Conservation (phyloP, 1,140 invertebrate species). For the Drosophila littoralis region DNA sequence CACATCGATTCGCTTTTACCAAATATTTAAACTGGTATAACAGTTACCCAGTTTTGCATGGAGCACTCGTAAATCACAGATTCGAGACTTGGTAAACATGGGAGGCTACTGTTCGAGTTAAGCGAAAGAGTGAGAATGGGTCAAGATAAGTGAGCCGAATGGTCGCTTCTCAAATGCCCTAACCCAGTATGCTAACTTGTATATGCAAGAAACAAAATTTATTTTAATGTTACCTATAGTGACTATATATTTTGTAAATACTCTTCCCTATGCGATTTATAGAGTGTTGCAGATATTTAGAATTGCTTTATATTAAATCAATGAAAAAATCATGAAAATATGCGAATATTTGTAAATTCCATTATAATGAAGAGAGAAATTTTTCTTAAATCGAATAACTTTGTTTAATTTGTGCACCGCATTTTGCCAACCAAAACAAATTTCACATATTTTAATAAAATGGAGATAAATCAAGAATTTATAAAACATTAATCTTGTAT, state of each 20-base stretch:
- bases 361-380: too few species aligned
- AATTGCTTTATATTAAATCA: not conserved
- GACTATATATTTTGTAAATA: not conserved
- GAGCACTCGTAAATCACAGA: slow-evolving; percentile 68
- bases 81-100: slow-evolving; percentile 19
- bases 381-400: too few species aligned
- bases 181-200: not conserved
- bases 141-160: not conserved
- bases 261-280: too few species aligned
- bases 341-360: too few species aligned
- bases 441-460: too few species aligned
- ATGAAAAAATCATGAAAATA: too few species aligned
- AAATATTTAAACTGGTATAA: slow-evolving; percentile 66
- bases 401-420: too few species aligned
- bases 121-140: not conserved
- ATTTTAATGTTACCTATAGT: too few species aligned
- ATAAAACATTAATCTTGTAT: too few species aligned
- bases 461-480: too few species aligned
- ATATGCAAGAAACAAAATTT: too few species aligned
- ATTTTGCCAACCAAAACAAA: too few species aligned
- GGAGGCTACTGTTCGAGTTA: slow-evolving; percentile 1
- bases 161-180: slow-evolving; percentile 17
- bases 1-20: slow-evolving; percentile 63
- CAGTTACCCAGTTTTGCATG: slow-evolving; percentile 73
- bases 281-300: not conserved